Base-by-base conservation (phyloP, 2,113 vertebrate genomes). In the Syngnathus floridae region DNA sequence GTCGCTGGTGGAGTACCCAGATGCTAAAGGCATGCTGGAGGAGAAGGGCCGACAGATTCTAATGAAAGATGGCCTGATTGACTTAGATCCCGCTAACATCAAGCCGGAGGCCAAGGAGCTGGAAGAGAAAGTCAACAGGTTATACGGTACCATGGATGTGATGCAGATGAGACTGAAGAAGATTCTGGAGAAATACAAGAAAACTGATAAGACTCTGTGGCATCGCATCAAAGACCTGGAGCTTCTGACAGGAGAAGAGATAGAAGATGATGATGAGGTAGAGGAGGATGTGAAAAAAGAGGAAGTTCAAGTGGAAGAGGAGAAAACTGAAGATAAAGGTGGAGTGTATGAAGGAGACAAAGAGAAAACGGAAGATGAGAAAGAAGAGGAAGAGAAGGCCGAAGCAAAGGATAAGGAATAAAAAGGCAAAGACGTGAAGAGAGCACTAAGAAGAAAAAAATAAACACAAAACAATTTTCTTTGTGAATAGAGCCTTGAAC, bases 41-140 rank as follows among this genome's bases (percentile, higher is more conserved):
- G 97, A 98, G 56, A 98, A 98, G 72, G 97, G 97, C 11, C 92
- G 89, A 57, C 91, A 98, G 86, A 98, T 99, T 79, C 85, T 99
- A 45, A 88, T 98, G 93, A 99, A 95, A 86, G 97, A 99, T 8
- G 92, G 91, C 6, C 81, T 99, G n/a, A 78, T 98, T 64, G 95
- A 99, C 61, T 41, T 95, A 70, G 93, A 94, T 67, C 86, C 93
- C 1, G 87, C 93, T 10, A 94, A 93, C 74, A 86, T 93, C 76
- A 92, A 90, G 70, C 91, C 90, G 2, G 94, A 98, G 73, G 89
- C 86, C 41, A 93, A 93, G 81, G 94, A 96, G 70, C 81, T 97
- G 1, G 93, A 97, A 69, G 93, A 93, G 66, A 94, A 94, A 69
- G 90, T 99, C 0, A 84, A 77, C 70, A 90, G 85, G 12, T 88